Base-by-base conservation (phyloP, 2,888 invertebrate genomes). In the Drosophila cyrtoloma region DNA sequence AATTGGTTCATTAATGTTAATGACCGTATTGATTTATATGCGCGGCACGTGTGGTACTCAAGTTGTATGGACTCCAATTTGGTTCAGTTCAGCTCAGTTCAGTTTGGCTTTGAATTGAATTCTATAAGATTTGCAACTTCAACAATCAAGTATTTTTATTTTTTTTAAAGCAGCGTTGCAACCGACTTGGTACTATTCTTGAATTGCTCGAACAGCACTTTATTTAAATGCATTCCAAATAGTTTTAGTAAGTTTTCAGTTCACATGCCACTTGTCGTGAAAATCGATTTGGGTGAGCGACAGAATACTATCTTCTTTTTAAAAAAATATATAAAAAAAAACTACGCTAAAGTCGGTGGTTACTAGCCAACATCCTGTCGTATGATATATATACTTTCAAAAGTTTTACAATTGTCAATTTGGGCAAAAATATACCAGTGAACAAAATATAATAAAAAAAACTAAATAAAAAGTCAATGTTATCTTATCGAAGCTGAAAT, bases 11-110 rank as follows among this genome's bases (percentile, higher is more conserved):
- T 79, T 79, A 79, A 76, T 79, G 77, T 76, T 79, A 79, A 79
- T 79, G 77, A 80, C 68, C 72, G 39, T 72, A 79, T 79, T 80
- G 78, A 79, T 80, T 79, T 79, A 80, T 76, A 79, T 80, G 62
- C 72, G 64, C 44, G 78, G 78, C 81, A 76, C 81, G 78, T 80
- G 77, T 80, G 64, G 22, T 44, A 58, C 61, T 78, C 37, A 65
- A 63, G 71, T 67, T 60, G 65, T 68, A 58, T 68, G 71, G 51
- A 42, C 51, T 66, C 33, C 65, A 39, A 26, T 51, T 30, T 58
- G 37, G 19, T 37, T 30, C 37, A 44, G 28, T 28, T 16, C 5
- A 35, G 35, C 35, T 22, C 9, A 35, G 26, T 33, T 51, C 16
- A 28, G 28, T 51, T 28, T 5, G 10, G 19, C 19, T 19, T 19